Conservation (phyloP, 2,113 vertebrate genomes). For the Ptyas mucosa region DNA sequence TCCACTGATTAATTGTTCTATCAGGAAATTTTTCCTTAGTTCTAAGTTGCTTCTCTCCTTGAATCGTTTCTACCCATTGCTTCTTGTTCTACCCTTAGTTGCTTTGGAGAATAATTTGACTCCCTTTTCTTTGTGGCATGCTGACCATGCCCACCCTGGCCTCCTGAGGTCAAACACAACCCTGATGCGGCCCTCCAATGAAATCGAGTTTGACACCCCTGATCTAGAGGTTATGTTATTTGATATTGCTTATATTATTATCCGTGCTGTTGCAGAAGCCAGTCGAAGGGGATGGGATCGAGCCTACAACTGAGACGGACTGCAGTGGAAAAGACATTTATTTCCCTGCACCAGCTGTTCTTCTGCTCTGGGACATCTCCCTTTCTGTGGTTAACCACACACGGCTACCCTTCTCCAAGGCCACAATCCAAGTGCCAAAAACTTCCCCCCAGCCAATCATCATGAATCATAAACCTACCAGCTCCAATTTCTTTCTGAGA, state of each 20-base stretch:
- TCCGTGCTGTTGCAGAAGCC: not conserved
- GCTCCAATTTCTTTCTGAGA: slow-evolving; percentile 14
- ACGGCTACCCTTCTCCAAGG: not conserved
- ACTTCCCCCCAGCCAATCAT: not conserved
- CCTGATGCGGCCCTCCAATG: no score
- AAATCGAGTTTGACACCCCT: no score
- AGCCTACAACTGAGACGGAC: not conserved
- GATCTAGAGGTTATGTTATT: not conserved
- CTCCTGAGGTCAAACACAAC: no score
- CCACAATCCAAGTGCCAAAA: not conserved
- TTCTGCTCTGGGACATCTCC: no score
- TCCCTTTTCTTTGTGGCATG: no score
- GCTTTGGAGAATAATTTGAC: no score
- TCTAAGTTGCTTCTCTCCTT: no score
- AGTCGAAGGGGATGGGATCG: not conserved
- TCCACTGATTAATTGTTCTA: no score
- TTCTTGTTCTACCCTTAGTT: no score
- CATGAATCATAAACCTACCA: not conserved
- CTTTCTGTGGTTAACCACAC: not conserved
- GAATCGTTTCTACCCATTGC: no score
- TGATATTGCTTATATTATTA: not conserved
- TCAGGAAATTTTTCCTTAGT: no score
- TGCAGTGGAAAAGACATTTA: not conserved
- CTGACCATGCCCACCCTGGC: no score
- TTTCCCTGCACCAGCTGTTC: not conserved